A percentile compares a stretch with the other conserved stretches of the same genome.
phyloP scores from a whole-genome alignment of 2,113 vertebrate genomes.

The Calyptomena viridis region DNA sequence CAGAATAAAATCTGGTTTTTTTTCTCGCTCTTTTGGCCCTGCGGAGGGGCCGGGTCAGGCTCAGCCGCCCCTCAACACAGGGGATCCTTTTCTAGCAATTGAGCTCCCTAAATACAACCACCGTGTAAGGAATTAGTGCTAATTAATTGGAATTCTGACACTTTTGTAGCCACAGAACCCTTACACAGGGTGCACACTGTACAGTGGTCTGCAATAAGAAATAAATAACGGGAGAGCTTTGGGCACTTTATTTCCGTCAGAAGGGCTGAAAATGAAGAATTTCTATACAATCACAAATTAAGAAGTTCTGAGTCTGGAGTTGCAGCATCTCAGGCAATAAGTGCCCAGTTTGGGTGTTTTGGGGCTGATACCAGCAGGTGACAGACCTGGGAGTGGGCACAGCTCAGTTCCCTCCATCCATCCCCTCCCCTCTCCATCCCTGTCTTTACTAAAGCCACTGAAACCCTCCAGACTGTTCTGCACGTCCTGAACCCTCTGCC shows the following conservation, averaged over 20 bases:
- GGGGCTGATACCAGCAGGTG: background rate
- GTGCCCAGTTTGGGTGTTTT: background rate
- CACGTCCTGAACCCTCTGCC: slow-evolving; percentile 29
- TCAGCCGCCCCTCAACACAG: background rate
- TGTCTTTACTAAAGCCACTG: background rate
- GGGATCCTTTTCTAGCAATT: background rate
- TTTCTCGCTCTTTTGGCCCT: background rate
- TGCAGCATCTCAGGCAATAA: accelerated
- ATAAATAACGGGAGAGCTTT: no score
- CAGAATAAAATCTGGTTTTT: background rate
- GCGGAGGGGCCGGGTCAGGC: background rate
- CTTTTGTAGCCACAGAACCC: accelerated
- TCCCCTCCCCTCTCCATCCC: background rate
- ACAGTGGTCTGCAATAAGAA: accelerated
- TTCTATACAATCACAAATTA: background rate
- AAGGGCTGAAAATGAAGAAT: background rate
- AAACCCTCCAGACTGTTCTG: background rate
- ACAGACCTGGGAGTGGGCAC: slow-evolving; percentile 16
- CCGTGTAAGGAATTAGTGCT: background rate
- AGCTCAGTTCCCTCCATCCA: slow-evolving; percentile 46
- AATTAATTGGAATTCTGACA: background rate
- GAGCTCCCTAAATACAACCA: background rate
- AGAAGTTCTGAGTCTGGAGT: background rate
- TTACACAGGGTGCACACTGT: accelerated
- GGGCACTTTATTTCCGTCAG: background rate